These are phyloP conservation scores for Phaonia tiefii DNA, from an alignment of 2,888 invertebrate genomes.

Conservation along the genomic window DNA sequence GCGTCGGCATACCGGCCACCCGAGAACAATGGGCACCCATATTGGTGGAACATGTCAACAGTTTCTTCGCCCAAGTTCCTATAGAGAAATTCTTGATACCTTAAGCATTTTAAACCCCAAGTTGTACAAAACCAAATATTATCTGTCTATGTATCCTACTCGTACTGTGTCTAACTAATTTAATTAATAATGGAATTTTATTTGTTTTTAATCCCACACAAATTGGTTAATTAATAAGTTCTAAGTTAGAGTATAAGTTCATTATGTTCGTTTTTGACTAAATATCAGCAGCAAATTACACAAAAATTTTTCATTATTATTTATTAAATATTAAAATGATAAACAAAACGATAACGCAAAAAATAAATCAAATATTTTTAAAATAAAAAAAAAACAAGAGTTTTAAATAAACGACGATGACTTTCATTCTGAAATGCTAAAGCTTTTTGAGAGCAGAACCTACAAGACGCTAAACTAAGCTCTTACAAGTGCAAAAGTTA, in stretches of 20 bases:
- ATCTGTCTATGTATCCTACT: too few species aligned
- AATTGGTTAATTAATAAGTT: slow-evolving; percentile 34
- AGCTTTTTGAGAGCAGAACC: slow-evolving; percentile 1
- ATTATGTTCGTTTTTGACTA: background rate
- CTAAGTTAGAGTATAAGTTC: slow-evolving; percentile 18
- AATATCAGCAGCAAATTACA: background rate
- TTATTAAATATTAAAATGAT: slow-evolving; percentile 11
- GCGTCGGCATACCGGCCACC: slow-evolving; percentile 81
- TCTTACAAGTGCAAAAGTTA: too few species aligned
- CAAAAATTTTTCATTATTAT: slow-evolving; percentile 19
- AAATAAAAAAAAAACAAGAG: background rate
- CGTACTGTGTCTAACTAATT: too few species aligned
- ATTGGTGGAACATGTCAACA: slow-evolving; percentile 76
- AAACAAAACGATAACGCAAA: slow-evolving; percentile 7
- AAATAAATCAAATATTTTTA: background rate
- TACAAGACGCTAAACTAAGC: too few species aligned
- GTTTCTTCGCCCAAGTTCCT: slow-evolving; percentile 79
- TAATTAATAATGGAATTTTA: slow-evolving; percentile 15
- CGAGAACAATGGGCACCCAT: slow-evolving; percentile 80
- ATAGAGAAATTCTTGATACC: slow-evolving; percentile 77
- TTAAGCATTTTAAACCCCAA: slow-evolving; percentile 52
- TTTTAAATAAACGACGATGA: background rate
- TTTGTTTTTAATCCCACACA: slow-evolving; percentile 33
- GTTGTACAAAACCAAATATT: slow-evolving; percentile 27
- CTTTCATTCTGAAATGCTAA: too few species aligned